Conservation (phyloP, 2,113 vertebrate species). For the Oreochromis niloticus region DNA sequence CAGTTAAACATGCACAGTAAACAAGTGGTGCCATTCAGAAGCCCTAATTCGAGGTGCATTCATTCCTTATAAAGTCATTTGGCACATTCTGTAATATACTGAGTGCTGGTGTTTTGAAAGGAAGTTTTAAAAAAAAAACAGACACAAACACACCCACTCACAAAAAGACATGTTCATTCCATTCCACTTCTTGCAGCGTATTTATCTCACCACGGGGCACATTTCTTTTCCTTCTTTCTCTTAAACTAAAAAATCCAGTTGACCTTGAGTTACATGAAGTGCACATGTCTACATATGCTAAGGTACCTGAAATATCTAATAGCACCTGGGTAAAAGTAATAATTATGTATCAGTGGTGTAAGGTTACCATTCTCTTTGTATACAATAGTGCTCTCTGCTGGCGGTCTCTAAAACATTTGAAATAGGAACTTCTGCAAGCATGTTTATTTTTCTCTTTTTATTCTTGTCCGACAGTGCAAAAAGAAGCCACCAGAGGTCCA, state of each 20-base stretch:
- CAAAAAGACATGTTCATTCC: neutral
- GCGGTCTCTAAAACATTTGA: neutral
- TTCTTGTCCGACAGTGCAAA: neutral
- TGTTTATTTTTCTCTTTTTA: neutral
- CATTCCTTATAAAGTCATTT: neutral
- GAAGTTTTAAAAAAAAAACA: neutral
- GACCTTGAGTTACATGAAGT: neutral
- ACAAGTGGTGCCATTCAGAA: neutral
- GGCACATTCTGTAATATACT: neutral
- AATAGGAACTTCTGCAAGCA: neutral
- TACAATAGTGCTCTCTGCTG: conserved; percentile 35
- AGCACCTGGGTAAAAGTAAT: neutral
- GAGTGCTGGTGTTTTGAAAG: neutral
- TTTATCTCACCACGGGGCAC: neutral
- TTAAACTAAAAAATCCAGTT: neutral
- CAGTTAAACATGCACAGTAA: neutral
- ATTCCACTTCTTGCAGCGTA: neutral
- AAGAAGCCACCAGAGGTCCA: neutral
- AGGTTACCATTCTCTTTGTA: neutral
- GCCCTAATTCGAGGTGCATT: neutral
- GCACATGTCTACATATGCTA: neutral
- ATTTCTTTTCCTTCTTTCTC: neutral
- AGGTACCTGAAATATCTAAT: neutral
- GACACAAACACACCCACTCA: neutral
- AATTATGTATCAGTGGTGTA: neutral